Conservation (phyloP, 1,140 invertebrate genomes). For the Acyrthosiphon pisum region DNA sequence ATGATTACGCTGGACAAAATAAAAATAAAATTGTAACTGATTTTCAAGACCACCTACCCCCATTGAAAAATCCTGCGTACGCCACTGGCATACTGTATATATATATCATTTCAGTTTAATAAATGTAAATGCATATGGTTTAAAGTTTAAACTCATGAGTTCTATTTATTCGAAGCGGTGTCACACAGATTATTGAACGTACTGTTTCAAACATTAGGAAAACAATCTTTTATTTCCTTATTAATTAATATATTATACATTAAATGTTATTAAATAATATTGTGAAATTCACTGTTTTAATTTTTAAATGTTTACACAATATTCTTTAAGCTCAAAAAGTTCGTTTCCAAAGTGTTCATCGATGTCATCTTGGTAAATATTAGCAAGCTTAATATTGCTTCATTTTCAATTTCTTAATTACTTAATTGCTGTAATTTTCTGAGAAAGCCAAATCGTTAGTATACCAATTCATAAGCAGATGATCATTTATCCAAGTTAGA, state of each 20-base stretch:
- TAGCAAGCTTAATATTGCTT: not conserved
- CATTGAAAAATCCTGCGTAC: too few species aligned
- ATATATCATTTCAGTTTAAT: too few species aligned
- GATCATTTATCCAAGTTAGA: conserved; percentile 6
- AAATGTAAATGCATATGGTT: too few species aligned
- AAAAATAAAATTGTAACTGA: too few species aligned
- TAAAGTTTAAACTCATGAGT: too few species aligned
- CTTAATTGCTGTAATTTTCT: not conserved
- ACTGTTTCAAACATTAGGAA: too few species aligned
- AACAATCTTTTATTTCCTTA: too few species aligned
- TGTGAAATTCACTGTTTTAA: not conserved
- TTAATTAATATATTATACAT: not conserved
- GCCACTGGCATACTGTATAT: too few species aligned
- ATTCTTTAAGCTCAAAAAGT: not conserved
- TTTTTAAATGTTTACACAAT: not conserved
- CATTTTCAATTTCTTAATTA: not conserved
- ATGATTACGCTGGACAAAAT: too few species aligned
- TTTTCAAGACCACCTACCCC: too few species aligned
- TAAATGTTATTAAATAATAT: not conserved
- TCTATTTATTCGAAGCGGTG: not conserved
- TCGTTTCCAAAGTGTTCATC: not conserved
- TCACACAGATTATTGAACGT: not conserved
- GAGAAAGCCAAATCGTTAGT: conserved; percentile 1
- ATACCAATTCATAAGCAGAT: conserved; percentile 7
- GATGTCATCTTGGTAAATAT: not conserved